phyloP scores from a whole-genome alignment of 1,140 invertebrate genomes.

The Trachelipus rathkii region DNA sequence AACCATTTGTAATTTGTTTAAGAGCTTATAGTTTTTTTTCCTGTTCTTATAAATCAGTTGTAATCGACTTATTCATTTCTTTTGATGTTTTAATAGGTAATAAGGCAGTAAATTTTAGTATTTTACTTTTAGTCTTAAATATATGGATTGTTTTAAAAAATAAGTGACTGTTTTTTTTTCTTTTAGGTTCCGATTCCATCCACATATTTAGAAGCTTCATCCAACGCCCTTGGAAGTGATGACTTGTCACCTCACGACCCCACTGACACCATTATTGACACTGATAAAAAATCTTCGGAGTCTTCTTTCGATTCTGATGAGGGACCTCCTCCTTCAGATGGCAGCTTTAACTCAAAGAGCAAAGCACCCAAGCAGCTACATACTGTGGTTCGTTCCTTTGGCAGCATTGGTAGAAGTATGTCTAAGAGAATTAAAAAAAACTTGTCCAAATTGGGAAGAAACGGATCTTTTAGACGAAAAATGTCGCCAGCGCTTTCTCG shows the following conservation, averaged over 20 bases:
- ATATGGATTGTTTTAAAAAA: too few relatives aligned
- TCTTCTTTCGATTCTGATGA: conserved; percentile 44
- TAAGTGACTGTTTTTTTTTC: neutral
- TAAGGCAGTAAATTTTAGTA: neutral
- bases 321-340: conserved; percentile 48
- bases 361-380: conserved; percentile 66
- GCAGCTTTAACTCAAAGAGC: conserved; percentile 50
- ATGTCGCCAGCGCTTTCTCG: conserved; percentile 16
- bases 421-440: conserved; percentile 71
- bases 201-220: conserved; percentile 32
- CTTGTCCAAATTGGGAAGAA: conserved; percentile 49
- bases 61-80: too few relatives aligned
- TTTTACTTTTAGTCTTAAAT: too few relatives aligned
- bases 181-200: conserved; percentile 38
- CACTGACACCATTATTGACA: neutral
- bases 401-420: conserved; percentile 72
- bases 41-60: too few relatives aligned
- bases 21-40: too few relatives aligned
- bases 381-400: conserved; percentile 63
- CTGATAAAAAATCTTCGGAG: conserved; percentile 47
- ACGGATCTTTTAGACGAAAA: conserved; percentile 44
- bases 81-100: too few relatives aligned
- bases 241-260: neutral
- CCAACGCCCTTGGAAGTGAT: neutral
- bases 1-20: too few relatives aligned